Evolutionary conservation across 2,797 vertebrate species (phyloP).

Genomic region (Galago senegalensis): DNA sequence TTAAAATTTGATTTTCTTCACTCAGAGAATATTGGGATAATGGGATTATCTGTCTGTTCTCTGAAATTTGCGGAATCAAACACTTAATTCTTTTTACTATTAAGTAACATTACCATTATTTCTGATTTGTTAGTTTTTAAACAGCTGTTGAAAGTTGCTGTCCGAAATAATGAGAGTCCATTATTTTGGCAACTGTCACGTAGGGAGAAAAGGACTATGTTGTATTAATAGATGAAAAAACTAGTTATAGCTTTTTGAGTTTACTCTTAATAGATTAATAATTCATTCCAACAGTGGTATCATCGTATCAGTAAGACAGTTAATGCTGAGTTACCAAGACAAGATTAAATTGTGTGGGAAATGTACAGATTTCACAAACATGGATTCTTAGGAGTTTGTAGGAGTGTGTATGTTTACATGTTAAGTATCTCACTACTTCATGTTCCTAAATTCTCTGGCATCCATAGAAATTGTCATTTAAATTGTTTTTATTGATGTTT

Average conservation of each 20-base stretch:
- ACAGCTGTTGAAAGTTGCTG: slow-evolving; percentile 4
- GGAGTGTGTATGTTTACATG: not conserved
- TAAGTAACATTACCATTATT: slow-evolving; percentile 51
- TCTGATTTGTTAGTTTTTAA: slow-evolving; percentile 59
- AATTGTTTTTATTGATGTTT: slow-evolving; percentile 46
- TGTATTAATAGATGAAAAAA: not conserved
- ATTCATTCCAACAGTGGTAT: not conserved
- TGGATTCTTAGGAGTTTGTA: not conserved
- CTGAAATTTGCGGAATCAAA: slow-evolving; percentile 84
- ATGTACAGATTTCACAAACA: not conserved
- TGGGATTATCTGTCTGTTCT: slow-evolving; percentile 81
- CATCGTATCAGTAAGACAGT: not conserved
- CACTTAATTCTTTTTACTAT: slow-evolving; percentile 43
- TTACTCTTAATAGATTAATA: slow-evolving; percentile 39
- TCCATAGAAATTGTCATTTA: slow-evolving; percentile 5
- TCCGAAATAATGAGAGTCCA: not conserved
- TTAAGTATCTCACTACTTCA: not conserved
- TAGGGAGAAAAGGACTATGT: not conserved
- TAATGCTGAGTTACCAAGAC: slow-evolving; percentile 17
- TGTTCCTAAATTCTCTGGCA: not conserved
- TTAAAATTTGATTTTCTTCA: slow-evolving; percentile 84
- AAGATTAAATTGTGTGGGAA: slow-evolving; percentile 22
- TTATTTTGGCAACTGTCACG: not conserved
- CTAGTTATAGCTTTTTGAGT: slow-evolving; percentile 5
- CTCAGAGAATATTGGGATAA: slow-evolving; percentile 82